Evolutionary conservation across 2,888 invertebrate genomes (phyloP).

Genomic region (Cryptocephalus moraei): DNA sequence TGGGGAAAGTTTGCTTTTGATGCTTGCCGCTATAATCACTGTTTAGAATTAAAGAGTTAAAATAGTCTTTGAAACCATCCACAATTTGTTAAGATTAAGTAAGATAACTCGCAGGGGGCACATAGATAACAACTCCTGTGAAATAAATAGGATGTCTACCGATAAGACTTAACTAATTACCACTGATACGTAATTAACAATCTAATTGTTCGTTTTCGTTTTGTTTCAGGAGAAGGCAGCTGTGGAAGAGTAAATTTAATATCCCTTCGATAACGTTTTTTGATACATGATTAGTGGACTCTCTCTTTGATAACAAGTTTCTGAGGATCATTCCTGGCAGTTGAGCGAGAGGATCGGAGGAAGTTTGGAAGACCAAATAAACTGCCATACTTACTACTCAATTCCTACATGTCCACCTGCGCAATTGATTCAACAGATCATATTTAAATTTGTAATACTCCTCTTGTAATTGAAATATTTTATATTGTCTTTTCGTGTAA

Average conservation of each 20-base stretch:
- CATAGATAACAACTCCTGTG: too few species aligned
- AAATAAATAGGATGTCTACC: too few species aligned
- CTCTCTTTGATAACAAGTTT: slow-evolving; percentile 26
- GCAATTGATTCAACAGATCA: not conserved
- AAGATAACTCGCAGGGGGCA: too few species aligned
- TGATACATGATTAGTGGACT: slow-evolving; percentile 11
- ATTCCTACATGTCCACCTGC: slow-evolving; percentile 1
- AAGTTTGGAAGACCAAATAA: slow-evolving; percentile 28
- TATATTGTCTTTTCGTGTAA: slow-evolving; percentile 31
- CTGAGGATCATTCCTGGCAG: slow-evolving; percentile 35
- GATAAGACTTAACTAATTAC: too few species aligned
- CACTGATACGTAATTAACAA: too few species aligned
- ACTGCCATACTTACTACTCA: slow-evolving; percentile 30
- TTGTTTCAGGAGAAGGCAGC: slow-evolving; percentile 26
- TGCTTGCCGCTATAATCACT: too few species aligned
- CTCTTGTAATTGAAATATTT: slow-evolving; percentile 30
- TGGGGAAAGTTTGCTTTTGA: too few species aligned
- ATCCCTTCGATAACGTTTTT: not conserved
- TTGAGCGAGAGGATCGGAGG: slow-evolving; percentile 27
- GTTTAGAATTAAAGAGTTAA: too few species aligned
- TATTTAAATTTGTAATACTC: slow-evolving; percentile 26
- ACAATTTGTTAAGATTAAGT: too few species aligned
- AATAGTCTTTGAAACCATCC: too few species aligned
- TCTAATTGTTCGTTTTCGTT: slow-evolving; percentile 1
- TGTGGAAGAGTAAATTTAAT: slow-evolving; percentile 29